phyloP scores from a whole-genome alignment of 2,888 invertebrate species.

The Cheilosia urbana region DNA sequence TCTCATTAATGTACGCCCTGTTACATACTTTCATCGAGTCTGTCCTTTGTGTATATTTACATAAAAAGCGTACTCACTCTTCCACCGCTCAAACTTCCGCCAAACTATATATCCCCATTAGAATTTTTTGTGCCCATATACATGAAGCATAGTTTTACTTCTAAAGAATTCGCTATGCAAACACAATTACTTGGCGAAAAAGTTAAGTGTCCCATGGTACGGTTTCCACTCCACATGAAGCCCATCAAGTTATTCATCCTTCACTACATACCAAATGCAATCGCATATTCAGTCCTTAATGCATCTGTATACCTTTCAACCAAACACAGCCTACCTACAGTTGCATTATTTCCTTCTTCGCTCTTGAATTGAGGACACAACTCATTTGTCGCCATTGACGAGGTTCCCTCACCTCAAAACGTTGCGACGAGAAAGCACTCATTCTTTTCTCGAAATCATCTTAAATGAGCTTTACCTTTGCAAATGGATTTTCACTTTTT shows the following conservation, averaged over 20 bases:
- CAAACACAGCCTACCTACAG: conserved; percentile 24
- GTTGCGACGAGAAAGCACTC: conserved; percentile 29
- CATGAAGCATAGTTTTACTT: too few species aligned
- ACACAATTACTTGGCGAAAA: conserved; percentile 21
- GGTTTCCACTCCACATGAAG: conserved; percentile 1
- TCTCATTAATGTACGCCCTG: too few species aligned
- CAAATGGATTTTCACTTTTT: conserved; percentile 54
- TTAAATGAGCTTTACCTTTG: conserved; percentile 59
- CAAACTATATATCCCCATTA: not conserved
- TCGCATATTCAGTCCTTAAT: conserved; percentile 48
- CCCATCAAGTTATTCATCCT: conserved; percentile 29
- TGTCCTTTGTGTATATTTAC: too few species aligned
- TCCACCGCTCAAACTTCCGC: too few species aligned
- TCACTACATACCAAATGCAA: conserved; percentile 35
- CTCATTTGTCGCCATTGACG: conserved; percentile 70
- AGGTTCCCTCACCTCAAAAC: conserved; percentile 66
- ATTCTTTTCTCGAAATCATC: conserved; percentile 37
- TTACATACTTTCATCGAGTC: too few species aligned
- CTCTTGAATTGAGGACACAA: conserved; percentile 61
- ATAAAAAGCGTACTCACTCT: too few species aligned
- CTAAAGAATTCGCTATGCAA: conserved; percentile 26
- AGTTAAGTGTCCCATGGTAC: conserved; percentile 4
- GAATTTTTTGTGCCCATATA: conserved; percentile 30
- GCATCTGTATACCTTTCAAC: conserved; percentile 13
- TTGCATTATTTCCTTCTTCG: conserved; percentile 38